A percentile compares a stretch with the other conserved stretches of the same genome.
phyloP scores from a whole-genome alignment of 2,797 vertebrate species.

The Micrastur ruficollis region DNA sequence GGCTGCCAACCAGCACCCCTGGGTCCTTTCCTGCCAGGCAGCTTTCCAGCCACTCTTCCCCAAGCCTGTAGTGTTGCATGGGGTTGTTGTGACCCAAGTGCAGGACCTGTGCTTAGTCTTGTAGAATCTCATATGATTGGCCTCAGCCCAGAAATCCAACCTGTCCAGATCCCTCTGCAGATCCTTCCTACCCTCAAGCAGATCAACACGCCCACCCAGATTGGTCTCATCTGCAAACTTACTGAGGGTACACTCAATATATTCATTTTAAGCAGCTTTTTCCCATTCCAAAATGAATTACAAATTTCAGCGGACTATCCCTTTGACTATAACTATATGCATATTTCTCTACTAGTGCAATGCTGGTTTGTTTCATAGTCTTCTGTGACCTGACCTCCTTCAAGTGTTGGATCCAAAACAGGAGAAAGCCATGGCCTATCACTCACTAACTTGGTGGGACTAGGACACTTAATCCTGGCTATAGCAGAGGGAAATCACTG shows the following conservation, averaged over 20 bases:
- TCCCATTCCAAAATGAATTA: not conserved
- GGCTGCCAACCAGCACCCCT: accelerated
- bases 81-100: no score
- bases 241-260: not conserved
- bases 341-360: not conserved
- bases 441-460: not conserved
- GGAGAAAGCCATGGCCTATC: not conserved
- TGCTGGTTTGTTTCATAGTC: not conserved
- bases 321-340: not conserved
- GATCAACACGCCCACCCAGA: not conserved
- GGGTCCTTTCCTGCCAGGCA: not conserved
- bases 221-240: not conserved
- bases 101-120: not conserved
- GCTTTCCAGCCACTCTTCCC: not conserved
- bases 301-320: not conserved
- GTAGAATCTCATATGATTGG: not conserved
- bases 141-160: accelerated
- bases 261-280: not conserved
- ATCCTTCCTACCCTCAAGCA: not conserved
- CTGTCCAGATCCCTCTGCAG: not conserved
- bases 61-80: no score
- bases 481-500: not conserved
- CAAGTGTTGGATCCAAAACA: not conserved
- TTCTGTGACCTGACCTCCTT: not conserved
- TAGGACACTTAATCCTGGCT: not conserved